A percentile compares a stretch with the other conserved stretches of the same genome.
Evolutionary conservation across 2,888 invertebrate genomes (phyloP).

Genomic region (Halictus ligatus): DNA sequence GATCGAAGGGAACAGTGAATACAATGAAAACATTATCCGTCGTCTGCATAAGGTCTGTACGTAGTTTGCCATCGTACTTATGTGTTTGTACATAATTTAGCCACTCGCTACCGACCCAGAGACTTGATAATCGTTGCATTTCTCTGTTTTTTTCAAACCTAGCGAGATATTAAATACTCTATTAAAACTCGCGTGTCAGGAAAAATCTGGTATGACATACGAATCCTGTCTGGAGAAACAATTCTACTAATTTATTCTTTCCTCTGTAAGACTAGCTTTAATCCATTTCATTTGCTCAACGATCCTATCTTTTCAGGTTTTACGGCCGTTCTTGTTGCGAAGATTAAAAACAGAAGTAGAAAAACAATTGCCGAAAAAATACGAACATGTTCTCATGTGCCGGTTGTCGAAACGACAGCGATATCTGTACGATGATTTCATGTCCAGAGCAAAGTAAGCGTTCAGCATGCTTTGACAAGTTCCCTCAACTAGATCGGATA

Average conservation of each 20-base stretch:
- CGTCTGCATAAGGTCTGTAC: slow-evolving; percentile 93
- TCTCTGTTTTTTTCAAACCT: slow-evolving; percentile 68
- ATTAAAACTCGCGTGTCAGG: slow-evolving; percentile 82
- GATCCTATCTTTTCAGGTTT: slow-evolving; percentile 86
- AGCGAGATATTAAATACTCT: slow-evolving; percentile 81
- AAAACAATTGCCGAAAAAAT: slow-evolving; percentile 98
- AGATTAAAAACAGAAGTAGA: slow-evolving; percentile 97
- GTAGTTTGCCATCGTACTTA: slow-evolving; percentile 76
- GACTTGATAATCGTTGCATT: slow-evolving; percentile 55
- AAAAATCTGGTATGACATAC: slow-evolving; percentile 75
- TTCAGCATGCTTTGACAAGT: slow-evolving; percentile 7
- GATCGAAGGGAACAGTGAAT: slow-evolving; percentile 96
- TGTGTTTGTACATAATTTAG: slow-evolving; percentile 21
- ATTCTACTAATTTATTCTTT: slow-evolving; percentile 22
- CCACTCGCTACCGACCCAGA: slow-evolving; percentile 79
- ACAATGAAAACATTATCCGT: slow-evolving; percentile 95
- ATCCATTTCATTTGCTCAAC: slow-evolving; percentile 18
- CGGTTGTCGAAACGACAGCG: slow-evolving; percentile 97
- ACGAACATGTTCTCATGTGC: slow-evolving; percentile 97
- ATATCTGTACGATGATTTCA: slow-evolving; percentile 99
- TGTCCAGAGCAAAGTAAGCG: slow-evolving; percentile 96
- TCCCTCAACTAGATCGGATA: background rate
- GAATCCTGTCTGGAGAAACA: slow-evolving; percentile 83
- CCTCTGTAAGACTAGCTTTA: background rate
- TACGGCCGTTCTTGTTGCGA: slow-evolving; percentile 96